These are phyloP conservation scores for Hedychridium roseum DNA, from an alignment of 2,888 invertebrate genomes.

Conservation along the genomic window DNA sequence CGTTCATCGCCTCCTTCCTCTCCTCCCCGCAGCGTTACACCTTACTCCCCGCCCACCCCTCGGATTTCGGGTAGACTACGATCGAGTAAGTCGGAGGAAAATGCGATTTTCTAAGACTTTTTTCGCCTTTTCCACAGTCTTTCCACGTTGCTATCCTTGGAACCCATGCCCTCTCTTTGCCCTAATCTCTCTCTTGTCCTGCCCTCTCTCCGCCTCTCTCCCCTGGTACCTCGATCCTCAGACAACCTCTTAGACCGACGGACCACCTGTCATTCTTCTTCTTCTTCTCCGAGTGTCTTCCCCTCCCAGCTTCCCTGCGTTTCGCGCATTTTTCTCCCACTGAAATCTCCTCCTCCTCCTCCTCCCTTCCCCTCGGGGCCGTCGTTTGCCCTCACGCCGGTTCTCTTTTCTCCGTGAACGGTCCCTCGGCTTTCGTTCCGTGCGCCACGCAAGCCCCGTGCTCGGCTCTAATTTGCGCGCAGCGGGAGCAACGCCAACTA, in stretches of 20 bases:
- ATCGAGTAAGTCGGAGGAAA: too few species aligned
- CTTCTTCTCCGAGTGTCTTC: too few species aligned
- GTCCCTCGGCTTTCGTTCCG: slow-evolving; percentile 12
- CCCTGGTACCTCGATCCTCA: too few species aligned
- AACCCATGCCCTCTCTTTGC: slow-evolving; percentile 4
- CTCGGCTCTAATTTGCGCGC: slow-evolving; percentile 60
- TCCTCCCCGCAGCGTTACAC: too few species aligned
- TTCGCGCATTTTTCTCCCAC: slow-evolving; percentile 13
- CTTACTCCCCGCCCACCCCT: too few species aligned
- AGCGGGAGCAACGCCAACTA: slow-evolving; percentile 61
- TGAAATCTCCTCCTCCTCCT: slow-evolving; percentile 18
- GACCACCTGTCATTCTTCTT: slow-evolving; percentile 1
- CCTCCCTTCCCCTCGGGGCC: slow-evolving; percentile 15
- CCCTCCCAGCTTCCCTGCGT: too few species aligned
- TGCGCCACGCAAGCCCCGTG: slow-evolving; percentile 29
- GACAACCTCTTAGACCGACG: too few species aligned
- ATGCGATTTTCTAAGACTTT: too few species aligned
- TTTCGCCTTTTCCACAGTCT: too few species aligned
- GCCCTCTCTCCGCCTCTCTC: not conserved
- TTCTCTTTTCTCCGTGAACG: slow-evolving; percentile 1
- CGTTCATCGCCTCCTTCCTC: slow-evolving; percentile 55
- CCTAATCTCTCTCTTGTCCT: slow-evolving; percentile 1
- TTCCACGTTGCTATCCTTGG: too few species aligned
- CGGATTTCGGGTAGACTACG: too few species aligned
- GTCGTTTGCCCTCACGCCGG: slow-evolving; percentile 7